Conservation (phyloP, 2,113 vertebrate genomes). For the Brevimyrus niger region DNA sequence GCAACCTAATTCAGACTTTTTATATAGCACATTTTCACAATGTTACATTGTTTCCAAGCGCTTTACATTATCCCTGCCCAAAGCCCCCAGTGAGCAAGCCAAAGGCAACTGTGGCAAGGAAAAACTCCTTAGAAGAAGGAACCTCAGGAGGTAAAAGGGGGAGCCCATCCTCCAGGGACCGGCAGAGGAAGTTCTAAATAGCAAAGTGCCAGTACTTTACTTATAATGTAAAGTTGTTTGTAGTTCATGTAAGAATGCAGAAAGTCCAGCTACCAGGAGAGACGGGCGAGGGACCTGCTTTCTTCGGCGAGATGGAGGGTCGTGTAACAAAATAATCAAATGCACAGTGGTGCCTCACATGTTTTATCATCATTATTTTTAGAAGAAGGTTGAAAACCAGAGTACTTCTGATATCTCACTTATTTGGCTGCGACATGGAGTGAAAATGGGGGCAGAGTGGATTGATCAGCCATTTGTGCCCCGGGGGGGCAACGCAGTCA, state of each 20-base stretch:
- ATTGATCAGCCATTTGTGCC: constrained; percentile 21
- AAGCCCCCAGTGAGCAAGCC: neutral
- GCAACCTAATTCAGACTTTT: neutral
- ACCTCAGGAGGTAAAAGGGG: neutral
- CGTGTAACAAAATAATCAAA: neutral
- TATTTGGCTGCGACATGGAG: neutral
- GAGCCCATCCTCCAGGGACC: neutral
- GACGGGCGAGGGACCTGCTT: neutral
- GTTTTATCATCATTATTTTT: neutral
- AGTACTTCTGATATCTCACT: neutral
- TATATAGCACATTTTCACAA: neutral
- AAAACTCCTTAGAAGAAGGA: neutral
- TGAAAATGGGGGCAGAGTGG: neutral
- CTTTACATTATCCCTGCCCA: neutral
- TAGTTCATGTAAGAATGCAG: neutral
- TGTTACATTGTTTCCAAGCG: neutral
- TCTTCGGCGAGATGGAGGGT: neutral
- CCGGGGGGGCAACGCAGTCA: constrained; percentile 26
- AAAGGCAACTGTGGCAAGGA: neutral
- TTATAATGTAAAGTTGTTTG: neutral
- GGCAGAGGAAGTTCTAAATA: neutral
- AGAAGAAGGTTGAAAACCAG: neutral
- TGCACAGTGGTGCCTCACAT: neutral
- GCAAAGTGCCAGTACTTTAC: neutral
- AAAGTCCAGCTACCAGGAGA: neutral